Evolutionary conservation across 2,888 invertebrate species (phyloP), one percentile per base, ranked within the genome.

Genomic region (Erebia epiphron): DNA sequence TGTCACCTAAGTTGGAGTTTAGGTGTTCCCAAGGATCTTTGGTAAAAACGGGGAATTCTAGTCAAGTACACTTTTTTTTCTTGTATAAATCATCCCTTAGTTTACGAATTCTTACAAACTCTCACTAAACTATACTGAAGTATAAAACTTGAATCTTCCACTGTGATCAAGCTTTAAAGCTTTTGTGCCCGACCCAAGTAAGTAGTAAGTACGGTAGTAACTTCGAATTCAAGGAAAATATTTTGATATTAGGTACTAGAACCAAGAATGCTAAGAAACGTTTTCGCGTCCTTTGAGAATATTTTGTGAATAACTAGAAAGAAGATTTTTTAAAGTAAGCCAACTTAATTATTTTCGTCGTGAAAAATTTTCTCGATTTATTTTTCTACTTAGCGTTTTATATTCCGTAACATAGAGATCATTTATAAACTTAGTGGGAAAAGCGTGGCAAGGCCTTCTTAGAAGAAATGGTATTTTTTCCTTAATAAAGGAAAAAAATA

Each of bases 161-260:
- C 82, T 84, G 84, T 85, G 85, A 88, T 85, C 85, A 84, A 84
- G 86, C 89, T 87, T 81, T 77, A 78, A 81, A 82, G n/a, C n/a
- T n/a, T n/a, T 68, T 68, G 69, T 68, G 61, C 43, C 50, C 56
- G 50, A 68, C 54, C 63, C 11, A 14, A 26, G 67, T 58, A 49
- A 26, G 21, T 9, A 26, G 67, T 58, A 58, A 58, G 46, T 50
- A 68, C 54, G 58, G 21, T 9, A 26, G 67, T 58, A 58, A 58
- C 57, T 66, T 57, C 5, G 26, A 46, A 41, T 56, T 54, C 35
- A 26, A 26, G 57, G 49, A 57, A 67, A 67, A 67, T 58, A 58
- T 58, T 46, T 58, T 26, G 14, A 58, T 49, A 50, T 58, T 35
- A 35, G 35, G 0, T 49, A 58, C 46, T 57, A 66, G 67, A 67